Percentiles rank a stretch among this genome's conserved stretches.
These are phyloP conservation scores for Rugalucina vietnamica DNA, from an alignment of 2,888 invertebrate genomes.

Conservation along the genomic window DNA sequence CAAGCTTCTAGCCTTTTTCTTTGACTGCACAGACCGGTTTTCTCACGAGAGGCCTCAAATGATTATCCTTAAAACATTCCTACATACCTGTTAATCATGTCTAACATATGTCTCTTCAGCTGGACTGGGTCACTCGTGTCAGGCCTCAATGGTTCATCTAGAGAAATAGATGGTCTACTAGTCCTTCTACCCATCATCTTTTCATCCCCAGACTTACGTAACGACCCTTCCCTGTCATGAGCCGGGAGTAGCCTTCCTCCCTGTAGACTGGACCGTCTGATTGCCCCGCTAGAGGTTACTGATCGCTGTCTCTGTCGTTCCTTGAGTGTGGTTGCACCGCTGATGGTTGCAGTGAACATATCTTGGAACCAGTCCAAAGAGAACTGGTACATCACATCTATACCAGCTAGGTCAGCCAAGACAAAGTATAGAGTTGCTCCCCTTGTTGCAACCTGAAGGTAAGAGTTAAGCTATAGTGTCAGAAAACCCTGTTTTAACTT, in stretches of 20 bases:
- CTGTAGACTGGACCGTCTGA: conserved; percentile 58
- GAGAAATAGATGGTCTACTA: conserved; percentile 28
- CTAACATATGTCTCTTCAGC: conserved; percentile 75
- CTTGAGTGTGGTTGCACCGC: conserved; percentile 59
- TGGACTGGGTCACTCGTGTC: conserved; percentile 56
- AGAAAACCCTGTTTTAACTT: neutral
- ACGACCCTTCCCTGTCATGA: conserved; percentile 15
- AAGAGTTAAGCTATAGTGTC: too few species aligned
- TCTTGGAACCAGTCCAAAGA: conserved; percentile 83
- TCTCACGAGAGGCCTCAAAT: too few species aligned
- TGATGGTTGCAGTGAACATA: conserved; percentile 81
- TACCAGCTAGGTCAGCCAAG: conserved; percentile 80
- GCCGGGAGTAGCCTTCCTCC: conserved; percentile 24
- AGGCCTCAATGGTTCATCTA: conserved; percentile 29
- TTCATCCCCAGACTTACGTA: neutral
- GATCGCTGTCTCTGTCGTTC: conserved; percentile 42
- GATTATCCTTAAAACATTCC: too few species aligned
- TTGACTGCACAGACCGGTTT: too few species aligned
- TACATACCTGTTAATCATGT: conserved; percentile 74
- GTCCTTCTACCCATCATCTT: neutral
- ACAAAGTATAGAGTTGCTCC: conserved; percentile 84
- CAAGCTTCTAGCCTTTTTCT: too few species aligned
- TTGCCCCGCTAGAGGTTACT: conserved; percentile 38
- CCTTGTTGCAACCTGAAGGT: conserved; percentile 81
- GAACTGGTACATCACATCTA: conserved; percentile 84